A percentile compares a stretch with the other conserved stretches of the same genome.
Conservation (phyloP, 2,113 vertebrate species). For the Sinocyclocheilus anophthalmus region DNA sequence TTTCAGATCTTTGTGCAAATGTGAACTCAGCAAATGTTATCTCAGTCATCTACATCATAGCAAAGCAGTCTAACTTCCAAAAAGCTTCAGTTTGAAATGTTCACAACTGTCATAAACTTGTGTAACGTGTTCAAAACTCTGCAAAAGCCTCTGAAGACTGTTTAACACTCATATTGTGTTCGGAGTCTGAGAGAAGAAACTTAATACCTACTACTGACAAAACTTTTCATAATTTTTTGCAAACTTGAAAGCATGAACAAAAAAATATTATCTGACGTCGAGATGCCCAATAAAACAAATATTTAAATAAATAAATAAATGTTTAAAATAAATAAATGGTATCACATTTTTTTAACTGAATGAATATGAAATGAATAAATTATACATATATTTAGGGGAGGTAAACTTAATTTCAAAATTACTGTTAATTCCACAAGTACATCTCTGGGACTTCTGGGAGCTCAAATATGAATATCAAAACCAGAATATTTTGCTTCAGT, state of each 20-base stretch:
- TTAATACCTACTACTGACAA: neutral
- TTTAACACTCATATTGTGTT: neutral
- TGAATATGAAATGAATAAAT: neutral
- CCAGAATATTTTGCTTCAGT: neutral
- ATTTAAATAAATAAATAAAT: too few relatives aligned
- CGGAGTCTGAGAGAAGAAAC: neutral
- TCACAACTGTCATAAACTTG: neutral
- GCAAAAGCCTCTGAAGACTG: neutral
- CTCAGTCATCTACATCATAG: neutral
- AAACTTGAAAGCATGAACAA: neutral
- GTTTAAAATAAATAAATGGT: too few relatives aligned
- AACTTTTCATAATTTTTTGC: neutral
- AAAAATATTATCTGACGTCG: neutral
- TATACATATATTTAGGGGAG: too few relatives aligned
- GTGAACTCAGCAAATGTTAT: too few relatives aligned
- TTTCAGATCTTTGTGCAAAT: too few relatives aligned
- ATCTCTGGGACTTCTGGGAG: neutral
- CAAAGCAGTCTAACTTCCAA: too few relatives aligned
- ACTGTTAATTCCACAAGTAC: neutral
- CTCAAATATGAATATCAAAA: constrained; percentile 46
- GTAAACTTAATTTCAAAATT: neutral
- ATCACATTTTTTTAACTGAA: too few relatives aligned
- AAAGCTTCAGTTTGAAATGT: neutral
- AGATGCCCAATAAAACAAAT: neutral
- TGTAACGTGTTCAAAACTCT: neutral